Evolutionary conservation across 2,797 vertebrate species (phyloP).

Genomic region (Crocidura indochinensis): DNA sequence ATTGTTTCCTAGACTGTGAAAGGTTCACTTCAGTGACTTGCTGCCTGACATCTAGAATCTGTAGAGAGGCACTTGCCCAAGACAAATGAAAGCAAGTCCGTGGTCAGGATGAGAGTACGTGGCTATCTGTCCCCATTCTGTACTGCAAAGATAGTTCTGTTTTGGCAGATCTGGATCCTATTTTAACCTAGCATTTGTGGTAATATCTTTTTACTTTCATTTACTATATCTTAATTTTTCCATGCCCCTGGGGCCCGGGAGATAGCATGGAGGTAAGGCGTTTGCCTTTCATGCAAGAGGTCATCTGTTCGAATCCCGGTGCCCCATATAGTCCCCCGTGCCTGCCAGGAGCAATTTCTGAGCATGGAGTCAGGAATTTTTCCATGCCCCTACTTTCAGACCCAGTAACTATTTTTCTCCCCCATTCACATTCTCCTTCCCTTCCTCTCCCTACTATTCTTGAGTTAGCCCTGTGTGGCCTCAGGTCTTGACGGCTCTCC

Average conservation of each 20-base stretch:
- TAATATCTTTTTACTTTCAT: neutral
- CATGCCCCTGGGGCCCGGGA: too few species aligned
- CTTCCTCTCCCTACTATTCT: neutral
- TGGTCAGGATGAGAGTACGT: neutral
- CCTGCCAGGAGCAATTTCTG: too few species aligned
- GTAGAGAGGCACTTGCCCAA: neutral
- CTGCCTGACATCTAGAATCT: neutral
- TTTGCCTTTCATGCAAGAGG: too few species aligned
- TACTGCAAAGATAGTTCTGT: neutral
- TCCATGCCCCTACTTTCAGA: neutral
- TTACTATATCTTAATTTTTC: neutral
- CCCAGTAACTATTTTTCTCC: neutral
- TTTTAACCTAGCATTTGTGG: neutral
- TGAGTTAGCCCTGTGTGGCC: conserved; percentile 22
- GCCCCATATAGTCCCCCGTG: too few species aligned
- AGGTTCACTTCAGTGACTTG: neutral
- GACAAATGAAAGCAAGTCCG: neutral
- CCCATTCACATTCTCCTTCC: neutral
- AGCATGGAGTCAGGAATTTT: too few species aligned
- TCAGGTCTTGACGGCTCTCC: neutral
- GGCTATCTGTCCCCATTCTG: neutral
- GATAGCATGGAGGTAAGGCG: too few species aligned
- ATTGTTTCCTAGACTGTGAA: neutral
- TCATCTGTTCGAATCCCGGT: too few species aligned
- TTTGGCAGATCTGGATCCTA: neutral